Percentiles rank a stretch among this genome's conserved stretches.
Conservation (phyloP, 2,888 invertebrate species). For the Mamestra brassicae region DNA sequence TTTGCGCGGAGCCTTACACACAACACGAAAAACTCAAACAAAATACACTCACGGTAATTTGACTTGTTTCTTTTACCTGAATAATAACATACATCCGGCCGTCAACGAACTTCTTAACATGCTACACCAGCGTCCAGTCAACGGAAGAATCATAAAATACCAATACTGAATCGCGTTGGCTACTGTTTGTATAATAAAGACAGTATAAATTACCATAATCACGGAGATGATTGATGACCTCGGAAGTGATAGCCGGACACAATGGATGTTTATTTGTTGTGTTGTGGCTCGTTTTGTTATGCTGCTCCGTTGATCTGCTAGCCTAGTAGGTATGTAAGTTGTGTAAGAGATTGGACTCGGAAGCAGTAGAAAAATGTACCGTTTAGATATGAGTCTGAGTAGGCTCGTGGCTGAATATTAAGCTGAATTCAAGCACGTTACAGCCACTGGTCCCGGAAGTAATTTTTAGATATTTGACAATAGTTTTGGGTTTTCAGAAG, state of each 20-base stretch:
- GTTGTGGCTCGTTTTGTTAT: slow-evolving; percentile 23
- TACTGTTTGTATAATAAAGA: slow-evolving; percentile 24
- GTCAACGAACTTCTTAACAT: slow-evolving; percentile 5
- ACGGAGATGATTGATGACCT: slow-evolving; percentile 25
- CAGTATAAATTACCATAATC: slow-evolving; percentile 56
- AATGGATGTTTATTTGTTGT: slow-evolving; percentile 17
- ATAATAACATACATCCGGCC: background rate
- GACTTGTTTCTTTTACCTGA: background rate
- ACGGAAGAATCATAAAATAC: slow-evolving; percentile 15
- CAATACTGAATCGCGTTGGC: slow-evolving; percentile 31
- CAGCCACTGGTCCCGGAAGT: no score
- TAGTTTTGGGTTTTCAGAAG: no score
- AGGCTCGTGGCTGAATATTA: no score
- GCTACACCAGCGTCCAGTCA: background rate
- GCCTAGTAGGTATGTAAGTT: background rate
- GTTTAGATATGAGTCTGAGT: no score
- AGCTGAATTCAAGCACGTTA: no score
- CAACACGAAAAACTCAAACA: no score
- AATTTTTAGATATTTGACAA: no score
- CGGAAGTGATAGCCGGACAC: slow-evolving; percentile 47
- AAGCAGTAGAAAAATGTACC: no score
- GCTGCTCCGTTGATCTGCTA: slow-evolving; percentile 18
- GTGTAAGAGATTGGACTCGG: no score
- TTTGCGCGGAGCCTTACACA: no score
- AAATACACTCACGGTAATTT: background rate